Conservation (phyloP, 2,888 invertebrate species). For the Mayetiola destructor region DNA sequence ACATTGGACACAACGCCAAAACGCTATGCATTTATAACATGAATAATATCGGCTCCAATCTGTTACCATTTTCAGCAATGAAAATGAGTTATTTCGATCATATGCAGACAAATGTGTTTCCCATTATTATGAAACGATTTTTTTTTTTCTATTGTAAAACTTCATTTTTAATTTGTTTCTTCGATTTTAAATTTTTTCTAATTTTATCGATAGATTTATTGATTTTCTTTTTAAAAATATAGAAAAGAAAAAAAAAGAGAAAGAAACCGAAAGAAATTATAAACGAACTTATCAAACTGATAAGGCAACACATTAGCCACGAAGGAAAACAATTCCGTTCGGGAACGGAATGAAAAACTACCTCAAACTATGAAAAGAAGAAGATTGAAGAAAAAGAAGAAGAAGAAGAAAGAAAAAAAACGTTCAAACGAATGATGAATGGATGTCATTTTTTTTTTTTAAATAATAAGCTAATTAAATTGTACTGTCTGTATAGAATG, state of each 20-base stretch:
- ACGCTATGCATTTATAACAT: too few relatives aligned
- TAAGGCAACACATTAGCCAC: too few relatives aligned
- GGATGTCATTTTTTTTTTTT: too few relatives aligned
- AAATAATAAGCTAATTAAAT: slow-evolving; percentile 9
- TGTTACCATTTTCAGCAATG: background rate
- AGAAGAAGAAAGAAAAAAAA: background rate
- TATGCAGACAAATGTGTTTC: background rate
- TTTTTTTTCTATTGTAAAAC: too few relatives aligned
- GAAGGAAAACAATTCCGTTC: too few relatives aligned
- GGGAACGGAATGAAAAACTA: slow-evolving; percentile 12
- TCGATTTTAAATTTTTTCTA: slow-evolving; percentile 1
- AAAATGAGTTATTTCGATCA: background rate
- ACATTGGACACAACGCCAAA: too few relatives aligned
- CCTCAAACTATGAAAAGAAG: slow-evolving; percentile 4
- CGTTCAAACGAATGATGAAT: too few relatives aligned
- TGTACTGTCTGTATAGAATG: slow-evolving; percentile 5
- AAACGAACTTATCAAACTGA: too few relatives aligned
- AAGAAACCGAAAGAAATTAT: too few relatives aligned
- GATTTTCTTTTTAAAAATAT: background rate
- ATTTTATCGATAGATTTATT: slow-evolving; percentile 1
- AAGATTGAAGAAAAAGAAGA: background rate
- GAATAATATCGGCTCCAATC: background rate
- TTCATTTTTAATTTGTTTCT: slow-evolving; percentile 4
- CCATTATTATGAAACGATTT: background rate
- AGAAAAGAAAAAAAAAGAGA: slow-evolving; percentile 4